Evolutionary conservation across 2,113 vertebrate genomes (phyloP).

Genomic region (Mus spicilegus): DNA sequence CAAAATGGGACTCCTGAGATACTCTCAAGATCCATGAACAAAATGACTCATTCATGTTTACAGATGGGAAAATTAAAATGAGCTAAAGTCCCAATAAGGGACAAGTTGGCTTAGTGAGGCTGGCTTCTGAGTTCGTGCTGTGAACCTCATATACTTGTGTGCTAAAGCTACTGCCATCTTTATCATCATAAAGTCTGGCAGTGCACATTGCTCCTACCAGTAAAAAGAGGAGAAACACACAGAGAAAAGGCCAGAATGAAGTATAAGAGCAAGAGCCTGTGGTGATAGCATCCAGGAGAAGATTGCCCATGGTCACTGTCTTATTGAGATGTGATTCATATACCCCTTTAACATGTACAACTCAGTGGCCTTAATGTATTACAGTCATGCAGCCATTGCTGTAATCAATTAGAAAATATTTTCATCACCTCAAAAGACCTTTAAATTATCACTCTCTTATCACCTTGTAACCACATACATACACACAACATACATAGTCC

Average conservation of each 20-base stretch:
- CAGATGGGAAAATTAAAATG: neutral
- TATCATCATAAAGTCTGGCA: neutral
- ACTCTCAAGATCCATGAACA: slow-evolving; percentile 15
- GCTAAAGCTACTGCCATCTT: neutral
- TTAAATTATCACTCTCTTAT: neutral
- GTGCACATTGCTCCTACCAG: neutral
- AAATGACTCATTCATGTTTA: slow-evolving; percentile 21
- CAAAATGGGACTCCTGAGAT: neutral
- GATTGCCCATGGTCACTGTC: neutral
- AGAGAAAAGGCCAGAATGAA: neutral
- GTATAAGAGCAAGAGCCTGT: neutral
- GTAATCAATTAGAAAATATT: neutral
- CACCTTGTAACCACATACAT: neutral
- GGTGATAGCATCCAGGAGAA: neutral
- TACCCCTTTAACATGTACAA: neutral
- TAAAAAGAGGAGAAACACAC: neutral
- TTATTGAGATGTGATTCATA: neutral
- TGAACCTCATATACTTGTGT: neutral
- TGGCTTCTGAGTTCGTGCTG: neutral
- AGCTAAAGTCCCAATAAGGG: neutral
- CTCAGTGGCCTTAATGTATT: neutral
- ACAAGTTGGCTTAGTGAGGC: neutral
- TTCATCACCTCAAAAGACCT: neutral
- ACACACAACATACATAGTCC: no score
- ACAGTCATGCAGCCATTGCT: neutral